Percentiles rank a stretch among this genome's conserved stretches.
Conservation (phyloP, 1,140 invertebrate species). For the Aphelenchoides avenae region DNA sequence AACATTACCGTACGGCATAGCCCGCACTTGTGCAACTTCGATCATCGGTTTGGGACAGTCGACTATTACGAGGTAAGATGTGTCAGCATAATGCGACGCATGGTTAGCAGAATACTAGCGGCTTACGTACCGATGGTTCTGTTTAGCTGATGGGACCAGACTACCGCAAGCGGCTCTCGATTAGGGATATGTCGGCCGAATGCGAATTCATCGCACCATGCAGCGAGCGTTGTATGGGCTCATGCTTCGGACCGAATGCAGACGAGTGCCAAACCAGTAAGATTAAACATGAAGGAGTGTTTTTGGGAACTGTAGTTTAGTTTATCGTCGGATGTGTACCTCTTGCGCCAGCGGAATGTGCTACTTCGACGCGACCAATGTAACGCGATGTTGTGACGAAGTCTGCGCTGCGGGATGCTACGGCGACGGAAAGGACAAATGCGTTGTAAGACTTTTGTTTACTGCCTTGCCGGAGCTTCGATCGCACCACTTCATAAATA, state of each 20-base stretch:
- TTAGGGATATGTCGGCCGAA: neutral
- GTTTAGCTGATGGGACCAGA: neutral
- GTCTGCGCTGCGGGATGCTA: conserved; percentile 35
- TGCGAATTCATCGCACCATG: conserved; percentile 16
- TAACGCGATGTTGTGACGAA: conserved; percentile 37
- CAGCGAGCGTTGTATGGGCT: conserved; percentile 2
- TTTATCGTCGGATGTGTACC: conserved; percentile 21
- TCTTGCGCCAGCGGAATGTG: conserved; percentile 30
- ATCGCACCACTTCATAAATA: too few species aligned
- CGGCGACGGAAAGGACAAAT: conserved; percentile 41
- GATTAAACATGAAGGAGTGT: neutral
- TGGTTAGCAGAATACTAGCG: neutral
- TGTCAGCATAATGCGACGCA: conserved; percentile 21
- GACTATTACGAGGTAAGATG: conserved; percentile 29
- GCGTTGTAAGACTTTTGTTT: conserved; percentile 25
- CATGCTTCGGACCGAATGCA: conserved; percentile 23
- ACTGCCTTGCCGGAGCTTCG: too few species aligned
- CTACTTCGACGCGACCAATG: conserved; percentile 16
- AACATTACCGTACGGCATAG: conserved; percentile 14
- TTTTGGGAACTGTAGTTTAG: conserved; percentile 17
- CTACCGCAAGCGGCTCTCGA: neutral
- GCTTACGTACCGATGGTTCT: neutral
- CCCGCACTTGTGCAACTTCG: conserved; percentile 28
- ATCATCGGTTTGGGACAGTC: conserved; percentile 10
- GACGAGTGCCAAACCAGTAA: conserved; percentile 32